These are phyloP conservation scores for Torymus texanus DNA, from an alignment of 2,888 invertebrate genomes.

Conservation along the genomic window DNA sequence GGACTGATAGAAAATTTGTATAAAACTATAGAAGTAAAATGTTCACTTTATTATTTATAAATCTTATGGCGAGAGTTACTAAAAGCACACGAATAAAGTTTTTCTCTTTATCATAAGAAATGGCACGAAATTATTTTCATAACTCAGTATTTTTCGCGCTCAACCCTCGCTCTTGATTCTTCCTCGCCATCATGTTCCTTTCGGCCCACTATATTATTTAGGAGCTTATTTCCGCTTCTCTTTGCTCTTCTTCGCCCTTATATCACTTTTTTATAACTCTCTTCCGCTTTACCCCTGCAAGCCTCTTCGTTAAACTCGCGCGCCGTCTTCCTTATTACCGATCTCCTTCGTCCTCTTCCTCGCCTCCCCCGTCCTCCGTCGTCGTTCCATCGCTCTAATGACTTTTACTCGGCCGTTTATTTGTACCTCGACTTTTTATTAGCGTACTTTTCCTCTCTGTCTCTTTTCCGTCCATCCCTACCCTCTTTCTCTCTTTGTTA, in stretches of 20 bases:
- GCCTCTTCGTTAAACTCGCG: not conserved
- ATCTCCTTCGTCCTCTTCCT: not conserved
- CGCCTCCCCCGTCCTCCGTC: not conserved
- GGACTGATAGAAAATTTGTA: too few relatives aligned
- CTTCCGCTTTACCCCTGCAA: not conserved
- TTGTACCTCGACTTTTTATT: constrained; percentile 19
- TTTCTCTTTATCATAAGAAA: too few relatives aligned
- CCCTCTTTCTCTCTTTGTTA: not conserved
- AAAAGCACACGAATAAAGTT: too few relatives aligned
- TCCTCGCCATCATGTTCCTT: too few relatives aligned
- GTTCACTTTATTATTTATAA: too few relatives aligned
- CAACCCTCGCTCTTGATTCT: too few relatives aligned
- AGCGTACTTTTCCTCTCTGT: not conserved
- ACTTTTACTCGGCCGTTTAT: constrained; percentile 12
- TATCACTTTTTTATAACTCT: not conserved
- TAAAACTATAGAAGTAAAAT: too few relatives aligned
- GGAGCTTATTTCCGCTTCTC: not conserved
- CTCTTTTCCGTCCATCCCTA: not conserved
- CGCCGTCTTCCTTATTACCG: not conserved
- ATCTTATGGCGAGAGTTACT: too few relatives aligned
- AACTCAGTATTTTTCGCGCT: too few relatives aligned
- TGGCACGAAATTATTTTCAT: too few relatives aligned
- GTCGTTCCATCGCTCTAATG: not conserved
- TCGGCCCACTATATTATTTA: not conserved
- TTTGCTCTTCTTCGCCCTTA: not conserved